Evolutionary conservation across 2,888 invertebrate species (phyloP).

Genomic region (Orchesella flavescens): DNA sequence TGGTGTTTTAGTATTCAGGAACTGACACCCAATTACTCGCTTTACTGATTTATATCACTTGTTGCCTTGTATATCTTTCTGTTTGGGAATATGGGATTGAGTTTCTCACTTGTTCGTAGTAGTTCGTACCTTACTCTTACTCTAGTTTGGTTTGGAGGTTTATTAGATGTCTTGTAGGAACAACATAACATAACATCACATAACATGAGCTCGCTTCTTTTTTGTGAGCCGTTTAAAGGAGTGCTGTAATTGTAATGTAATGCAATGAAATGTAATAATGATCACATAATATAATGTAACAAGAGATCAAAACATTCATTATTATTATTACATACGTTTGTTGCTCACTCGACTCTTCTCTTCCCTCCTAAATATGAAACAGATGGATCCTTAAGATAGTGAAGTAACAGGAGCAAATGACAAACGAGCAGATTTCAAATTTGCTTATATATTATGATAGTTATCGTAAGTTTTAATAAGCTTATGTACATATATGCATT

Average conservation of each 20-base stretch:
- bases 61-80: constrained; percentile 13
- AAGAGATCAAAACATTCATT: constrained; percentile 31
- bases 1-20: constrained; percentile 35
- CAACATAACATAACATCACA: not conserved
- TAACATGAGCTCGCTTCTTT: not conserved
- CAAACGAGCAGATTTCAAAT: not conserved
- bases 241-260: not conserved
- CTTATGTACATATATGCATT: not conserved
- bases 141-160: not conserved
- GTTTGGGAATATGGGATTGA: not conserved
- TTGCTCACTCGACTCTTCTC: not conserved
- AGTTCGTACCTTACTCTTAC: not conserved
- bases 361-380: constrained; percentile 1
- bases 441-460: too few species aligned
- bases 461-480: not conserved
- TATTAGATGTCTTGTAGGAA: not conserved
- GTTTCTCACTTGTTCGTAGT: not conserved
- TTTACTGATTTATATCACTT: constrained; percentile 48
- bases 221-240: constrained; percentile 23
- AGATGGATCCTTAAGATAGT: not conserved
- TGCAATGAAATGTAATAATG: not conserved
- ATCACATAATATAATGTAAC: constrained; percentile 31
- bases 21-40: constrained; percentile 57
- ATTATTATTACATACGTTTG: constrained; percentile 10
- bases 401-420: not conserved